Percentiles rank a stretch among this genome's conserved stretches.
Conservation (phyloP, 2,888 invertebrate species). For the Vesta saturnalis region DNA sequence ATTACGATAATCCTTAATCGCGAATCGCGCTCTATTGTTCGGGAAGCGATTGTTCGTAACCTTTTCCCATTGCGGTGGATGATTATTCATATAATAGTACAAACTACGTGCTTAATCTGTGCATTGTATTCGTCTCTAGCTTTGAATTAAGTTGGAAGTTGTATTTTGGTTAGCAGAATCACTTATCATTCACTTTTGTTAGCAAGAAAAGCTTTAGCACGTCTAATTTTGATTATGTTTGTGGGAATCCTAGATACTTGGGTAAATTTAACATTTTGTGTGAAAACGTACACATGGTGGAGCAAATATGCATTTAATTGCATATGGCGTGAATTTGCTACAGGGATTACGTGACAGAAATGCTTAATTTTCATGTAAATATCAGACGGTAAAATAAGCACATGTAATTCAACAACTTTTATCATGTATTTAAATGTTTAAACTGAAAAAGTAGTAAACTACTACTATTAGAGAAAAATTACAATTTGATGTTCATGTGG, state of each 20-base stretch:
- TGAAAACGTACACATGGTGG: slow-evolving; percentile 17
- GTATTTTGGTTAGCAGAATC: neutral
- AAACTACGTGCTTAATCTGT: slow-evolving; percentile 45
- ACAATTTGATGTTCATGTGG: too few relatives aligned
- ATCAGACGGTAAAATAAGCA: neutral
- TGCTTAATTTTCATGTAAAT: slow-evolving; percentile 19
- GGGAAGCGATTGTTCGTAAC: slow-evolving; percentile 49
- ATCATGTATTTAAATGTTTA: too few relatives aligned
- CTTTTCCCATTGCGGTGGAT: slow-evolving; percentile 42
- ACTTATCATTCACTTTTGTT: slow-evolving; percentile 9
- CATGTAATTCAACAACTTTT: neutral
- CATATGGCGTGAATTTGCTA: slow-evolving; percentile 18
- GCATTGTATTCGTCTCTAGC: slow-evolving; percentile 36
- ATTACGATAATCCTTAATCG: slow-evolving; percentile 50
- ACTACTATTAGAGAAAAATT: too few relatives aligned
- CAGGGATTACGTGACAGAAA: slow-evolving; percentile 18
- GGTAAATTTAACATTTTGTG: slow-evolving; percentile 21
- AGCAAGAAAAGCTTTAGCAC: neutral
- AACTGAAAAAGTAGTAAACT: too few relatives aligned
- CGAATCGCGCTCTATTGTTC: slow-evolving; percentile 48
- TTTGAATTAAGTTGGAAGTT: slow-evolving; percentile 4
- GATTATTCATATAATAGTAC: slow-evolving; percentile 47
- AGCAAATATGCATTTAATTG: slow-evolving; percentile 31
- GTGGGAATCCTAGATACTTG: slow-evolving; percentile 7
- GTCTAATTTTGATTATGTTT: slow-evolving; percentile 9